Percentiles rank a stretch among this genome's conserved stretches.
Conservation (phyloP, 30 jellyfish, hydroid and myxozoan genomes). For the Cassiopea andromeda region DNA sequence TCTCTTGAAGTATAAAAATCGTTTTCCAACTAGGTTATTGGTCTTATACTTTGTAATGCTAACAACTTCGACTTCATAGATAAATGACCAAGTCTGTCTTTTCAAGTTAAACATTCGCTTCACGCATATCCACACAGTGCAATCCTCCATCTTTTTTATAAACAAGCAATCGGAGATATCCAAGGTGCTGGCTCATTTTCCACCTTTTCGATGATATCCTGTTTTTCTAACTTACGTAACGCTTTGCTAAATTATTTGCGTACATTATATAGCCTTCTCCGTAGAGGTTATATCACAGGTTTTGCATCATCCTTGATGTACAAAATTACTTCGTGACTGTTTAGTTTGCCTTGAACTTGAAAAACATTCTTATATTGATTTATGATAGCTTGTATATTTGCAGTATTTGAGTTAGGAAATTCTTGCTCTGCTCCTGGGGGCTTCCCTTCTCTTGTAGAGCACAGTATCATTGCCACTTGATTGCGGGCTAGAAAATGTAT, state of each 20-base stretch:
- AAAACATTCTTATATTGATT: not conserved
- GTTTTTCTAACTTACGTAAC: not conserved
- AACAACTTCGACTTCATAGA: no score
- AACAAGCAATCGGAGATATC: slow-evolving; percentile 50
- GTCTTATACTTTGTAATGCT: no score
- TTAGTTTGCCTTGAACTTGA: not conserved
- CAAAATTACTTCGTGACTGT: not conserved
- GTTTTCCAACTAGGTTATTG: no score
- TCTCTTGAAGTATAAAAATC: no score
- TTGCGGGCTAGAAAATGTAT: not conserved
- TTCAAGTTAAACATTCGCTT: slow-evolving; percentile 36
- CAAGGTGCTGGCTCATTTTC: slow-evolving; percentile 27
- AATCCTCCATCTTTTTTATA: slow-evolving; percentile 30
- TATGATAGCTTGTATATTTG: not conserved
- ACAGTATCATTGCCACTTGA: not conserved
- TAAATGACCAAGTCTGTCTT: not conserved
- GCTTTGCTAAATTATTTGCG: not conserved
- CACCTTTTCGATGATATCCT: not conserved
- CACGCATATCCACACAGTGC: slow-evolving; percentile 59
- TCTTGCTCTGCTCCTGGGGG: not conserved
- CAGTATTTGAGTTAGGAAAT: not conserved
- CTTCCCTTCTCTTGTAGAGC: not conserved
- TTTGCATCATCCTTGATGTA: slow-evolving; percentile 5
- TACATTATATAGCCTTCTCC: not conserved
- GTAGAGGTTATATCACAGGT: not conserved